Evolutionary conservation across 2,113 vertebrate genomes (phyloP), one percentile per base, ranked within the genome.

Genomic region (Cyphotilapia sp.): DNA sequence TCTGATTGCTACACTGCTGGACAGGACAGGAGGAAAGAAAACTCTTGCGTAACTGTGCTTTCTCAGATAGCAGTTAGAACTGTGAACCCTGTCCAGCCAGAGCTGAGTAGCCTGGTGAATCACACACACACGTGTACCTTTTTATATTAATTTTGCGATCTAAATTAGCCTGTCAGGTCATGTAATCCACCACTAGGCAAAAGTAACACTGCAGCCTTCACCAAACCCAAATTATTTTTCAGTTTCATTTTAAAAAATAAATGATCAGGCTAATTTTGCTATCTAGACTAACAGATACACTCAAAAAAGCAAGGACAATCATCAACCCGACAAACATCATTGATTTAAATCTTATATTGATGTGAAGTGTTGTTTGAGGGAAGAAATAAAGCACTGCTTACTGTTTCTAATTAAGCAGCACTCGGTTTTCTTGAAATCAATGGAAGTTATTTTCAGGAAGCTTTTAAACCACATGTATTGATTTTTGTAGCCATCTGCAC

Each of bases 191-290:
- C 7, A 16, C 24, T 51, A 27, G 49, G 22, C 47, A 31, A 80
- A 63, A 53, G 10, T 17, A 42, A 54, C 54, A 12, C 33, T 6
- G 19, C 42, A 80, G 59, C 14, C 27, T 80, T 56, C 51, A 81
- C n/a, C n/a, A 24, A 22, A 78, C 31, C 56, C 84, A 19, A 61
- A 35, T 22, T n/a, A 12, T 49, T 42, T 80, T 61, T n/a, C 51
- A 56, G 80, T 90, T 94, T 91, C 9, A 88, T 90, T 85, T 81
- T 56, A 92, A 92, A 90, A 92, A 29, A 91, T 93, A 89, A 93
- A 76, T 89, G 88, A 86, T 84, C 29, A 40, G 86, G 80, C 66
- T 78, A 85, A 80, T 91, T 92, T 92, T 61, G 16, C 8, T 63
- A 8, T 88, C 19, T 45, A 80, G 31, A 40, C 31, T 33, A 40